A percentile compares a stretch with the other conserved stretches of the same genome.
These are phyloP conservation scores for Ephestia elutella DNA, from an alignment of 1,140 invertebrate genomes.

Conservation along the genomic window DNA sequence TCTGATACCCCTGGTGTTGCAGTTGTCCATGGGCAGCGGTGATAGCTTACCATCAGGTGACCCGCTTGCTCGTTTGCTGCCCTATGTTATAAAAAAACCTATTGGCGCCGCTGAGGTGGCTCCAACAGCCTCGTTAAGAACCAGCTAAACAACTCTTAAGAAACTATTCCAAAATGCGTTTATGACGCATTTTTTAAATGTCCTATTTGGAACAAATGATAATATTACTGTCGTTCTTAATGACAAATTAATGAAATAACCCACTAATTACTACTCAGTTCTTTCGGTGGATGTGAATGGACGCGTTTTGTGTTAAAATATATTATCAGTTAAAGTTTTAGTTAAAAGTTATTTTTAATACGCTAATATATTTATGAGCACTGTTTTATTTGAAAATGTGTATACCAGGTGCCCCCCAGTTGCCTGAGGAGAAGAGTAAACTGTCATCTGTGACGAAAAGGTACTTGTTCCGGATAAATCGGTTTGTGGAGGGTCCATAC, in stretches of 20 bases:
- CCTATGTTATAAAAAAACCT: too few relatives aligned
- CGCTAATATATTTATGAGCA: too few relatives aligned
- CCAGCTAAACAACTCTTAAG: conserved; percentile 10
- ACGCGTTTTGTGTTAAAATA: conserved; percentile 8
- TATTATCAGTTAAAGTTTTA: background rate
- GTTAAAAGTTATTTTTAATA: too few relatives aligned
- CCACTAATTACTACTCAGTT: conserved; percentile 30
- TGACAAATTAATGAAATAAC: conserved; percentile 59
- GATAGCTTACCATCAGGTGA: too few relatives aligned
- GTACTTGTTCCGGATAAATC: conserved; percentile 33
- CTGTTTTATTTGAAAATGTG: conserved; percentile 37
- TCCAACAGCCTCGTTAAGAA: conserved; percentile 14
- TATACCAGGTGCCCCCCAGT: conserved; percentile 26
- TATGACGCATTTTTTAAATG: conserved; percentile 54
- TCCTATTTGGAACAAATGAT: conserved; percentile 54
- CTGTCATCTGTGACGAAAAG: conserved; percentile 42
- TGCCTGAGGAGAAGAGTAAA: conserved; percentile 18
- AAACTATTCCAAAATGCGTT: conserved; percentile 31
- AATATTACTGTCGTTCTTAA: conserved; percentile 42
- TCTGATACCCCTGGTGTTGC: too few relatives aligned
- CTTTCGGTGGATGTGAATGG: conserved; percentile 11
- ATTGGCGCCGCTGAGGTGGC: background rate
- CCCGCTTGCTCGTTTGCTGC: too few relatives aligned
- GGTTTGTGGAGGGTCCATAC: background rate
- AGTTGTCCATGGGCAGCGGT: too few relatives aligned